Base-by-base conservation (phyloP, 1,140 invertebrate species). In the Prorops nasuta region DNA sequence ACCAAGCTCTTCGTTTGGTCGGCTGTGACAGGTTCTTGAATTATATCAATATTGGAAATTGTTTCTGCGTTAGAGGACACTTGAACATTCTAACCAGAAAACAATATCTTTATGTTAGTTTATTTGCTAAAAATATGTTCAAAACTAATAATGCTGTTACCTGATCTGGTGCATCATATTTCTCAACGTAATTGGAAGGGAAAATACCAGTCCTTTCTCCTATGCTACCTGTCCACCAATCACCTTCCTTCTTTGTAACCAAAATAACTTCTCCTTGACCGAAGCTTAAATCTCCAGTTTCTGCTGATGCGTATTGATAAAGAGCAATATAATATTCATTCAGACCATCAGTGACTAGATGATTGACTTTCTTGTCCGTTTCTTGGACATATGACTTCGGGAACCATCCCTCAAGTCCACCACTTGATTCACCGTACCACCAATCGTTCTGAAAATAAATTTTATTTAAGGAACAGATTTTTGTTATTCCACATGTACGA, bases 161-260 rank as follows among this genome's bases (percentile, higher is more conserved):
- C 66, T 79, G 70, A 61, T 24, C 61, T 14, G 71, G 61, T 34
- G 59, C 50, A 15, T 84, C 80, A 20, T 76, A 79, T 58, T 81
- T 83, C 60, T 88, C 84, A 15, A 95, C 92, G 74, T 94, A 95
- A 81, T 95, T 96, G 1, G 89, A 92, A 1, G 97, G 97, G 76
- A 99, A 99, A 53, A 98, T 95, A 16, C 97, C 97, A 10, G 81
- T 84, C 53, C 86, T 85, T 31, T 86, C 86, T 32, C 85, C 91
- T 58, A 96, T 87, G 40, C 83, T 84, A 28, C 97, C 97, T 8
- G 94, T 97, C 96, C 96, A 98, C 96, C 96, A 98, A 68, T 98
- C 95, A 4, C 94, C 95, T 55, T 97, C 93, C 56, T 91, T 88
- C 56, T 94, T 88, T 3, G 84, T 83, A 1, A 97, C 93, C 51